Percentiles rank a stretch among this genome's conserved stretches.
These are phyloP conservation scores for Oligia strigilis DNA, from an alignment of 2,888 invertebrate species.

Conservation along the genomic window DNA sequence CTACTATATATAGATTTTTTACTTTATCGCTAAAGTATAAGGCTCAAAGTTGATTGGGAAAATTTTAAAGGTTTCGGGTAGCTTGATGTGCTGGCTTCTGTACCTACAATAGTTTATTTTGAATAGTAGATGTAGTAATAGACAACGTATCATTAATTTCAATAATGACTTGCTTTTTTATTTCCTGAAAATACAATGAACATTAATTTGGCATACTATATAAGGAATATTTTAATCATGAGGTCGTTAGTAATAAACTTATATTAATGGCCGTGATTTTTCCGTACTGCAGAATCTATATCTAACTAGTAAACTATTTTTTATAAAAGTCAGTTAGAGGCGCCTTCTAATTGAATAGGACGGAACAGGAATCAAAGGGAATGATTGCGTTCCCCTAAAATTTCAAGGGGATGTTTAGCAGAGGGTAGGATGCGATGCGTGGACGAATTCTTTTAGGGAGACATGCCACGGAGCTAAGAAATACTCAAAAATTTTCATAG, in stretches of 20 bases:
- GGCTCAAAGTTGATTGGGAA: too few species aligned
- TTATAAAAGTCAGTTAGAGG: conserved; percentile 83
- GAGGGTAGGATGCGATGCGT: conserved; percentile 86
- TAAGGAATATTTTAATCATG: conserved; percentile 6
- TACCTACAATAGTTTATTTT: neutral
- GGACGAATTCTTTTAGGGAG: conserved; percentile 86
- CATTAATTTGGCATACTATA: neutral
- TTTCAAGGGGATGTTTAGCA: conserved; percentile 82
- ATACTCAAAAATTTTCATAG: neutral
- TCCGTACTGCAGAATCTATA: conserved; percentile 43
- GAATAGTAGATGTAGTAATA: neutral
- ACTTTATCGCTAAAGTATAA: too few species aligned
- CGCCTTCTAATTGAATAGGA: conserved; percentile 90
- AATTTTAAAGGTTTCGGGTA: too few species aligned
- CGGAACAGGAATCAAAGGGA: conserved; percentile 89
- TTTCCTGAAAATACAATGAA: neutral
- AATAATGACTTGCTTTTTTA: conserved; percentile 7
- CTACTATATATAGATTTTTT: too few species aligned
- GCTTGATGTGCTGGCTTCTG: too few species aligned
- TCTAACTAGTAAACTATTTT: conserved; percentile 73
- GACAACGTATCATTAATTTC: neutral
- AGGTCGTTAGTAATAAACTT: neutral
- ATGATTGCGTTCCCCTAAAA: conserved; percentile 88
- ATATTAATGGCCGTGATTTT: conserved; percentile 16
- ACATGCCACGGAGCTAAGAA: conserved; percentile 66